Percentiles rank a stretch among this genome's conserved stretches.
Conservation (phyloP, 53 echinoderm and acorn worm genomes). For the Crossaster papposus region DNA sequence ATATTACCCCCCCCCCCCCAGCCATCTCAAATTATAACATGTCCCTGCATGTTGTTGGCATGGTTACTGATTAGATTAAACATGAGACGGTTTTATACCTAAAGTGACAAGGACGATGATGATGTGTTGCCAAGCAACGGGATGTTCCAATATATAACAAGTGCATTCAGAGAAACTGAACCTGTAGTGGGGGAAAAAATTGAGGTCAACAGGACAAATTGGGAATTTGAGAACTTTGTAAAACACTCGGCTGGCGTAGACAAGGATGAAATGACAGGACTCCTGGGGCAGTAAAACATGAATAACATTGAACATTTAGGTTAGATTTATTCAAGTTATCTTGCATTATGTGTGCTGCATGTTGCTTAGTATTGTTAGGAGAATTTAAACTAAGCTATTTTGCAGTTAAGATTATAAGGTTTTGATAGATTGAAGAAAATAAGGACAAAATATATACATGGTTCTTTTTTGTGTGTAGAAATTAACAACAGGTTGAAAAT, state of each 20-base stretch:
- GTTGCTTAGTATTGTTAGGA: background rate
- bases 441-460: background rate
- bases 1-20: background rate
- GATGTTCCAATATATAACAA: background rate
- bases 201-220: too few species aligned
- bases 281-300: too few species aligned
- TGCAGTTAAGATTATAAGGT: background rate
- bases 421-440: background rate
- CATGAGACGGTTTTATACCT: background rate
- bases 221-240: too few species aligned
- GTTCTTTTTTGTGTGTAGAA: background rate
- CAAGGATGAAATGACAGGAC: too few species aligned
- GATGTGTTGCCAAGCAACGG: constrained; percentile 1
- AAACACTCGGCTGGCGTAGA: too few species aligned
- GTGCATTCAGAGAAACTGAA: background rate
- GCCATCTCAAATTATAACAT: background rate
- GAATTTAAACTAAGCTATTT: background rate
- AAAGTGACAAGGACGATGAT: background rate
- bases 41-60: constrained; percentile 28
- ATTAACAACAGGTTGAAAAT: background rate
- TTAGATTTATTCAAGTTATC: too few species aligned
- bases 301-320: too few species aligned
- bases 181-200: background rate
- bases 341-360: too few species aligned
- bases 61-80: constrained; percentile 31